A percentile compares a stretch with the other conserved stretches of the same genome.
These are phyloP conservation scores for Heliothis peltigera DNA, from an alignment of 2,888 invertebrate genomes.

Conservation along the genomic window DNA sequence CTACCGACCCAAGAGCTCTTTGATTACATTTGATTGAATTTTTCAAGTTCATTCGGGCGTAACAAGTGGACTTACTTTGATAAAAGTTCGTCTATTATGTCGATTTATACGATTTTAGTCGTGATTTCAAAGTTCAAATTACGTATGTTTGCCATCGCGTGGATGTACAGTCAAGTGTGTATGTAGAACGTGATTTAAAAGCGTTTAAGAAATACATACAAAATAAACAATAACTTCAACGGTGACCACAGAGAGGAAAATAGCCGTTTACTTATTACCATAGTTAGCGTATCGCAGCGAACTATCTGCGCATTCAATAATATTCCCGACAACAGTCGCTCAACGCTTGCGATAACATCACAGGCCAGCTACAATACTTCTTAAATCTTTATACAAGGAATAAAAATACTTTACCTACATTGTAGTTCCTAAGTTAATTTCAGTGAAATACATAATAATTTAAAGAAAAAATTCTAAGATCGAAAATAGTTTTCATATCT, in stretches of 20 bases:
- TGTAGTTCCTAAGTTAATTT: not conserved
- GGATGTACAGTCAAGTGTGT: no score
- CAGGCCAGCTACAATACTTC: not conserved
- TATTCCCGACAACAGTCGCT: constrained; percentile 19
- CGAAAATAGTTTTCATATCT: constrained; percentile 10
- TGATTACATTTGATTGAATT: constrained; percentile 19
- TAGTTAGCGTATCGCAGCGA: constrained; percentile 42
- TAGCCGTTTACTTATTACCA: constrained; percentile 22
- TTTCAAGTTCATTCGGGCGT: constrained; percentile 25
- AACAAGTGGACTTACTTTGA: constrained; percentile 9
- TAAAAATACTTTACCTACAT: no score
- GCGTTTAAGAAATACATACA: no score
- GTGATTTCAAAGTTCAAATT: not conserved
- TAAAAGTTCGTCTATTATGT: not conserved
- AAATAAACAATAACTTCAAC: no score
- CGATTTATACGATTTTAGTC: not conserved
- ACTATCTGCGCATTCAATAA: constrained; percentile 46
- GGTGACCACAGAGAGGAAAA: constrained; percentile 2
- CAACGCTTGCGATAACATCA: constrained; percentile 32
- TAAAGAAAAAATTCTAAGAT: not conserved
- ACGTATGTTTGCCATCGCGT: no score
- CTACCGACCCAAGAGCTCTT: constrained; percentile 14
- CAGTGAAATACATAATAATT: not conserved
- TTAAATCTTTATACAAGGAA: no score
- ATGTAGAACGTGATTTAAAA: no score